These are phyloP conservation scores for Dryadula phaetusa DNA, from an alignment of 2,888 invertebrate genomes.

Conservation along the genomic window DNA sequence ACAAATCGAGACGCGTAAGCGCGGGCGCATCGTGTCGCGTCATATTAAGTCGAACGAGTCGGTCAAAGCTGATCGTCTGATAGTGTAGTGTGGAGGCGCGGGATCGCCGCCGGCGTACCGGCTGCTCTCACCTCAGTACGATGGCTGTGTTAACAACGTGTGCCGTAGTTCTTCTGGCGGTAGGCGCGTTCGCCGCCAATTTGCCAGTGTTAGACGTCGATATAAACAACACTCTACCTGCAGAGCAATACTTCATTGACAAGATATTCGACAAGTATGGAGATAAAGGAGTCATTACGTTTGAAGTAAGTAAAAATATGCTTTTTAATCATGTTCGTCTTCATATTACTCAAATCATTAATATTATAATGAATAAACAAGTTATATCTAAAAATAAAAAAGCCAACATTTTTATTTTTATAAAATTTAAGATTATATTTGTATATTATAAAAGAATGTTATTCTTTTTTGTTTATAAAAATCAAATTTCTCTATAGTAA, in stretches of 20 bases:
- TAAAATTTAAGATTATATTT: no score
- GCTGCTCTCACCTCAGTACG: conserved; percentile 62
- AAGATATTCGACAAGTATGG: conserved; percentile 85
- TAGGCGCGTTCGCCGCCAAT: conserved; percentile 50
- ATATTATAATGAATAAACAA: no score
- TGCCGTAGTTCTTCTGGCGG: conserved; percentile 65
- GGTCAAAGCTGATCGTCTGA: conserved; percentile 63
- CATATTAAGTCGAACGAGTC: conserved; percentile 62
- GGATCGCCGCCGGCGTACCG: conserved; percentile 52
- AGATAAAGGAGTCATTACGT: conserved; percentile 81
- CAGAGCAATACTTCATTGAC: conserved; percentile 79
- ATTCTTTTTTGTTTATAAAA: no score
- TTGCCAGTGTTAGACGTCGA: conserved; percentile 42
- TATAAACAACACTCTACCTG: conserved; percentile 63
- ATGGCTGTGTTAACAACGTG: conserved; percentile 74
- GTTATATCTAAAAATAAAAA: no score
- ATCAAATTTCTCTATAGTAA: conserved; percentile 34
- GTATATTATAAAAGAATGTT: no score
- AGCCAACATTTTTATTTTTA: neutral
- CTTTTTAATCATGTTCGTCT: no score
- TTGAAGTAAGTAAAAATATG: conserved; percentile 71
- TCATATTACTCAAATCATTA: neutral
- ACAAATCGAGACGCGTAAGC: conserved; percentile 61
- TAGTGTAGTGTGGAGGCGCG: conserved; percentile 68
- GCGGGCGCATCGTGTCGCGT: conserved; percentile 58